Evolutionary conservation across 2,797 vertebrate genomes (phyloP).

Genomic region (Melanogrammus aeglefinus): DNA sequence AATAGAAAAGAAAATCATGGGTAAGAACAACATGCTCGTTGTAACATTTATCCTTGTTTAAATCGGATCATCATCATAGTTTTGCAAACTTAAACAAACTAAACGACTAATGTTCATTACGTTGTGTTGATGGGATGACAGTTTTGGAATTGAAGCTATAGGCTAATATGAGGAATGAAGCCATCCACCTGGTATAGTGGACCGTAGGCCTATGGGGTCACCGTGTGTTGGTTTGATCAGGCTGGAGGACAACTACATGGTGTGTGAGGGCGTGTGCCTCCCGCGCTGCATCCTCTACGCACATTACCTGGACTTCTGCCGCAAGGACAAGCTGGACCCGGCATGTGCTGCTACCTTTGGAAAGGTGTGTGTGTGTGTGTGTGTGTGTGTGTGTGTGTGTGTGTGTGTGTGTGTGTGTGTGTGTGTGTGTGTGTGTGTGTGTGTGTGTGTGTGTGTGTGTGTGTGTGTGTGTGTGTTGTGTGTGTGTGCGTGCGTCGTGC

Average conservation of each 20-base stretch:
- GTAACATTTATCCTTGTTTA: no score
- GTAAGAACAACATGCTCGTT: no score
- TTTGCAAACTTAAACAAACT: background rate
- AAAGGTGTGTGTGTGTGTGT: conserved; percentile 75
- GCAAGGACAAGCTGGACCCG: conserved; percentile 94
- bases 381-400: background rate
- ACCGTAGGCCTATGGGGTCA: background rate
- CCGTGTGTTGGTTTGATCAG: conserved; percentile 54
- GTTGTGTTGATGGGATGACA: background rate
- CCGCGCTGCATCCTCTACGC: conserved; percentile 96
- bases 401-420: conserved; percentile 4
- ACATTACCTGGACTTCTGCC: conserved; percentile 98
- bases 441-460: conserved; percentile 2
- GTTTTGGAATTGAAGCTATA: background rate
- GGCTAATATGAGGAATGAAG: background rate
- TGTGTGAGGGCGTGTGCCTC: conserved; percentile 97
- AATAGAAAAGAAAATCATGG: no score
- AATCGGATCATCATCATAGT: background rate
- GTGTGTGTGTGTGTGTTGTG: background rate
- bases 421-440: conserved; percentile 46
- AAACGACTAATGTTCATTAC: background rate
- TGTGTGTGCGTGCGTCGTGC: background rate
- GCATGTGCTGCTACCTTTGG: conserved; percentile 98
- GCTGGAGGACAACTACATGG: conserved; percentile 98
- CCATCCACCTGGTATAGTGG: background rate